Evolutionary conservation across 2,113 vertebrate genomes (phyloP), one percentile per base, ranked within the genome.

Genomic region (Callopanchax toddi): DNA sequence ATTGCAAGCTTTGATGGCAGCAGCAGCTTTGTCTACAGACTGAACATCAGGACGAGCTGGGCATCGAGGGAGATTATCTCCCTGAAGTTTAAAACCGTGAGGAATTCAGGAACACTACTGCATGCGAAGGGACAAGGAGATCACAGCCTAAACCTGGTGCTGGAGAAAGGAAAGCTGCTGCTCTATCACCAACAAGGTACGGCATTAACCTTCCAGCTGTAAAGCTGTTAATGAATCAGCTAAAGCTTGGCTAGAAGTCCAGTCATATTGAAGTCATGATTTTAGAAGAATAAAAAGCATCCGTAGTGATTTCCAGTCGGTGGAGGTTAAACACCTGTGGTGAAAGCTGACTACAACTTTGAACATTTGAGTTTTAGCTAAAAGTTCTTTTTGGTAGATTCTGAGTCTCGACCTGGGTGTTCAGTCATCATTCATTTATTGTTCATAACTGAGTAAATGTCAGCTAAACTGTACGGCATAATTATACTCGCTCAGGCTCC

Each of bases 171-270:
- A 56, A 62, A 60, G 37, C 71, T 90, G 59, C 73, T 86, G 53
- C 82, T 90, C 22, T 79, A 84, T 34, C 85, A 89, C 50, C 85
- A 83, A 22, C 78, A 86, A 83, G 89, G 89, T 89, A 77, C 10
- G 12, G 17, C 16, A 58, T 13, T 25, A 6, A 36, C 39, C 48
- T 52, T 21, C 0, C 2, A 44, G 15, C 13, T 26, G 11, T 6
- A 1, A 44, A 20, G 2, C n/a, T 11, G n/a, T 44, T 11, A 20
- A 44, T 2, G 8, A 18, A 2, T 10, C 2, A 29, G 26, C 26
- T 7, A 4, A 7, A 7, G 2, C 10, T 11, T 37, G 11, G 36
- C 12, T 37, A 13, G 36, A 37, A 11, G 36, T 37, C 11, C 36
- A 32, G 6, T 37, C 11, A 11, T 15, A 37, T 32, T 6, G 3